Percentiles rank a stretch among this genome's conserved stretches.
phyloP scores from a whole-genome alignment of 2,113 vertebrate genomes.

The Morone chrysops region DNA sequence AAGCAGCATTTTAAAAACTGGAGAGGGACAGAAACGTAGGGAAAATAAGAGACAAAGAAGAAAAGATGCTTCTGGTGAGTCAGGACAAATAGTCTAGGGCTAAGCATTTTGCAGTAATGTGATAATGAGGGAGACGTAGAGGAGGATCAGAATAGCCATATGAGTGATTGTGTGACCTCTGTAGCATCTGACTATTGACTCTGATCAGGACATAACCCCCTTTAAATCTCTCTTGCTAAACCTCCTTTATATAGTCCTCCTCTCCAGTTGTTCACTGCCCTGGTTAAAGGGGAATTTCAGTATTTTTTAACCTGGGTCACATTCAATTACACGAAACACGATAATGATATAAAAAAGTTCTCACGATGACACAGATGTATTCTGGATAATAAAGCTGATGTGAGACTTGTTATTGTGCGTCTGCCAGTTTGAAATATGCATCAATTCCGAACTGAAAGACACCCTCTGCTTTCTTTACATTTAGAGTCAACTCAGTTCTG shows the following conservation, averaged over 20 bases:
- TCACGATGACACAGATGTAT: background rate
- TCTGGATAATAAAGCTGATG: background rate
- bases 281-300: background rate
- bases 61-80: slow-evolving; percentile 37
- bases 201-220: background rate
- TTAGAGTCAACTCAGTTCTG: background rate
- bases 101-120: slow-evolving; percentile 45
- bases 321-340: background rate
- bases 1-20: slow-evolving; percentile 17
- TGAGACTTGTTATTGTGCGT: background rate
- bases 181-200: slow-evolving; percentile 1
- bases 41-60: background rate
- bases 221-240: background rate
- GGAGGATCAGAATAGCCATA: slow-evolving; percentile 14
- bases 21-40: background rate
- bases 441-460: background rate
- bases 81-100: slow-evolving; percentile 14
- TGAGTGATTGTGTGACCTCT: slow-evolving; percentile 25
- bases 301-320: background rate
- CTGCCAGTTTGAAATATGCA: background rate
- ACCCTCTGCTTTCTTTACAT: background rate
- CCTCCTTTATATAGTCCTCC: background rate
- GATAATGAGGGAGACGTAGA: slow-evolving; percentile 14
- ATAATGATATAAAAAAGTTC: background rate
- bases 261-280: background rate